These are phyloP conservation scores for Bungarus multicinctus DNA, from an alignment of 2,113 vertebrate genomes.

Conservation along the genomic window DNA sequence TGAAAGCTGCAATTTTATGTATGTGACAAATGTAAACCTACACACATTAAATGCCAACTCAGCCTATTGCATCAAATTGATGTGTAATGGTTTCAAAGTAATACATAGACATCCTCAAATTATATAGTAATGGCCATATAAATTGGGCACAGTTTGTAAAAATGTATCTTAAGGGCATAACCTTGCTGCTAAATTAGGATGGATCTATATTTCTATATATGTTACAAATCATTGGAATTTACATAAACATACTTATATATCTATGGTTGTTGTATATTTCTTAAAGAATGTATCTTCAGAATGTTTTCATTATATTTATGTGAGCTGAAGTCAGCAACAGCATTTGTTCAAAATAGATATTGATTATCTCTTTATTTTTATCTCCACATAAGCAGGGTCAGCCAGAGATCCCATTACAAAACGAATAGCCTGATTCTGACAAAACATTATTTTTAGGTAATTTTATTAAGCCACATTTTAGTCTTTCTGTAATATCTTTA, in stretches of 20 bases:
- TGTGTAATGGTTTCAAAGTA: not conserved
- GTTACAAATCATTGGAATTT: not conserved
- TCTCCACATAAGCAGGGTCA: not conserved
- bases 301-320: not conserved
- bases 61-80: not conserved
- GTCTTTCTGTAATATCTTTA: slow-evolving; percentile 20
- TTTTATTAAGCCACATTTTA: slow-evolving; percentile 36
- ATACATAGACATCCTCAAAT: not conserved
- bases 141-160: not conserved
- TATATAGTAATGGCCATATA: not conserved
- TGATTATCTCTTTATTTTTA: slow-evolving; percentile 20
- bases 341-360: slow-evolving; percentile 5
- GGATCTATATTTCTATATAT: not conserved
- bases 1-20: not conserved
- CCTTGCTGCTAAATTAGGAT: not conserved
- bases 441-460: slow-evolving; percentile 6
- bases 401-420: slow-evolving; percentile 4
- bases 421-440: not conserved
- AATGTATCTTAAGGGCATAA: not conserved
- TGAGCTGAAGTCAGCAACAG: not conserved
- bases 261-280: not conserved
- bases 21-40: not conserved
- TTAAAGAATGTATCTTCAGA: not conserved
- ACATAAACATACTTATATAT: not conserved
- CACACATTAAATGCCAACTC: not conserved